Evolutionary conservation across 1,140 invertebrate genomes (phyloP).

Genomic region (Sycophaga agraensis): DNA sequence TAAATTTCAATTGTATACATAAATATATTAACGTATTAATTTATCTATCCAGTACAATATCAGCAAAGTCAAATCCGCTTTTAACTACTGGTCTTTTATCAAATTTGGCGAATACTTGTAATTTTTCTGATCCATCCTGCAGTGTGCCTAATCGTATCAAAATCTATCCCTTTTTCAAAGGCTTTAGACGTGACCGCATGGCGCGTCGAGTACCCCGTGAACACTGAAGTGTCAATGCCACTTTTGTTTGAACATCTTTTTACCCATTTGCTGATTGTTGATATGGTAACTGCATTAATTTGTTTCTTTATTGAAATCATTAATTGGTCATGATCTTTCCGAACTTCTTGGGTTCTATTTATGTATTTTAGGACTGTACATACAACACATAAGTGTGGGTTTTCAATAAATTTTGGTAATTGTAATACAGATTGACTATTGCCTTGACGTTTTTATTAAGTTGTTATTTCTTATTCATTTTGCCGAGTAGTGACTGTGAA

Average conservation of each 20-base stretch:
- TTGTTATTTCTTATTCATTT: too few species aligned
- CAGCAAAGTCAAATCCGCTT: too few species aligned
- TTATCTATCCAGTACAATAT: too few species aligned
- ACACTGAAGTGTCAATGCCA: conserved; percentile 20
- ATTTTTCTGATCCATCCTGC: conserved; percentile 34
- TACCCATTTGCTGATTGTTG: conserved; percentile 37
- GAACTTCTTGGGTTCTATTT: not conserved
- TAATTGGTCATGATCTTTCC: not conserved
- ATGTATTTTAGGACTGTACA: conserved; percentile 8
- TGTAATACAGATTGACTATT: conserved; percentile 12
- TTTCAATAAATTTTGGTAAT: conserved; percentile 15
- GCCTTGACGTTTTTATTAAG: too few species aligned
- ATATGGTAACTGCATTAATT: conserved; percentile 23
- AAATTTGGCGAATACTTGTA: conserved; percentile 4
- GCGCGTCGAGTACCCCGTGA: conserved; percentile 3
- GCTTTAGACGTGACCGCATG: conserved; percentile 35
- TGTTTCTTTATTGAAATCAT: conserved; percentile 28
- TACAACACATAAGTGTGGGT: conserved; percentile 6
- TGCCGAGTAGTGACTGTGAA: too few species aligned
- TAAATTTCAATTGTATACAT: too few species aligned
- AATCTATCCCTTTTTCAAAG: conserved; percentile 20
- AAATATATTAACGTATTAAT: too few species aligned
- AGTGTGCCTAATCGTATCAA: conserved; percentile 33
- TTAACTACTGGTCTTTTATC: conserved; percentile 10
- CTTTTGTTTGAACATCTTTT: conserved; percentile 5